A percentile compares a stretch with the other conserved stretches of the same genome.
Evolutionary conservation across 2,113 vertebrate genomes (phyloP).

Genomic region (Columbina picui): DNA sequence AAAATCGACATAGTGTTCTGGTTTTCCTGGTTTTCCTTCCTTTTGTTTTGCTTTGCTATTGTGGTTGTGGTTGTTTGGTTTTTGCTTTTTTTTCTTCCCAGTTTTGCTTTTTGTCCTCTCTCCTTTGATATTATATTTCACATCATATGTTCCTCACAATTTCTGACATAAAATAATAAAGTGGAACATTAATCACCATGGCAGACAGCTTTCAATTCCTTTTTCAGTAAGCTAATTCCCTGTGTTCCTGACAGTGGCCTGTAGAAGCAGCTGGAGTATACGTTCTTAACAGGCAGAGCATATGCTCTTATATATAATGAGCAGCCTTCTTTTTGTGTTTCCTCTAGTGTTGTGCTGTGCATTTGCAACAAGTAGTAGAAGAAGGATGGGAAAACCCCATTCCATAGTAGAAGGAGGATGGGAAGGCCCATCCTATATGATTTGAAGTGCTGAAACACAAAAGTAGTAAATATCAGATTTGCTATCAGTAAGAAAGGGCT

Average conservation of each 20-base stretch:
- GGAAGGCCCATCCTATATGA: neutral
- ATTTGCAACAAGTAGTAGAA: conserved; percentile 52
- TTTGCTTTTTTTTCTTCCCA: neutral
- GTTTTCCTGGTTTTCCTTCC: neutral
- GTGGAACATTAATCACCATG: conserved; percentile 5
- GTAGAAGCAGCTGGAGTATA: conserved; percentile 36
- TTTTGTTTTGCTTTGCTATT: neutral
- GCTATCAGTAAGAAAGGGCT: conserved; percentile 29
- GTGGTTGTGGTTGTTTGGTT: neutral
- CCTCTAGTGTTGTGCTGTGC: conserved; percentile 27
- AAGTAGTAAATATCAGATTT: conserved; percentile 39
- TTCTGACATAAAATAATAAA: neutral
- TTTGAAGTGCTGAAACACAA: conserved; percentile 39
- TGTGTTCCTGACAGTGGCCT: conserved; percentile 15
- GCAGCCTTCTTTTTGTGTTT: conserved; percentile 26
- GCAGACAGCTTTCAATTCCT: neutral
- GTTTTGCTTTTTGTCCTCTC: neutral
- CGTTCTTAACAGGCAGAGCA: conserved; percentile 64
- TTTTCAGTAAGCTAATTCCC: conserved; percentile 35
- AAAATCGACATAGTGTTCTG: neutral
- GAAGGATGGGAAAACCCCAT: conserved; percentile 15
- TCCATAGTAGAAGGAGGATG: conserved; percentile 10
- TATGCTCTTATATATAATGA: conserved; percentile 21
- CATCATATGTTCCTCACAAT: neutral
- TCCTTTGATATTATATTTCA: neutral